These are phyloP conservation scores for Tenualosa thibaudeaui DNA, from an alignment of 2,797 vertebrate species.

Conservation along the genomic window DNA sequence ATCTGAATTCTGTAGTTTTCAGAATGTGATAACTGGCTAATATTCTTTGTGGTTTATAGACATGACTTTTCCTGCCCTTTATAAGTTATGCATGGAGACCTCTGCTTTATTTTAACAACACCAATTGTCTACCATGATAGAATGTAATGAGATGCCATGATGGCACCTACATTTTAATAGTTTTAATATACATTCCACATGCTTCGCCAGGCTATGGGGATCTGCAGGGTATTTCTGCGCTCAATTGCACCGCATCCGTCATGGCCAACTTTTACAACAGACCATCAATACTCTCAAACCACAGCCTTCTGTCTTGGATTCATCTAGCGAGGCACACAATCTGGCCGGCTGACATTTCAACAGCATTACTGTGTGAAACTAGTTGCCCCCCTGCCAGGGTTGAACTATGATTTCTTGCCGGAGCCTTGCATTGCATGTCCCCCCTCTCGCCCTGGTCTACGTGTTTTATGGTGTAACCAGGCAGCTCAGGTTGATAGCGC, in stretches of 20 bases:
- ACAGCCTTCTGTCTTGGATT: neutral
- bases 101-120: neutral
- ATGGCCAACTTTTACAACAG: slow-evolving; percentile 13
- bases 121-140: neutral
- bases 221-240: neutral
- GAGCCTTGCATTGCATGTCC: slow-evolving; percentile 10
- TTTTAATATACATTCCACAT: neutral
- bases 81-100: neutral
- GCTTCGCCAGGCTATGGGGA: neutral
- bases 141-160: neutral
- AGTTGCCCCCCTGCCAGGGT: slow-evolving; percentile 11
- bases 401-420: neutral
- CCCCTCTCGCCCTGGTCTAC: neutral
- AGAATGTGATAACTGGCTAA: neutral
- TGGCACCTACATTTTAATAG: neutral
- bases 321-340: slow-evolving; percentile 6
- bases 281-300: neutral
- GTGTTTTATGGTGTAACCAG: neutral
- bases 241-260: neutral
- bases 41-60: neutral
- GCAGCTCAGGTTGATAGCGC: slow-evolving; percentile 11
- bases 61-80: neutral
- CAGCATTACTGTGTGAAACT: neutral
- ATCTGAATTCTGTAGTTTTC: neutral
- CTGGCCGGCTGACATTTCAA: slow-evolving; percentile 11